phyloP scores from a whole-genome alignment of 2,888 invertebrate genomes.

The Polydesmus complanatus region DNA sequence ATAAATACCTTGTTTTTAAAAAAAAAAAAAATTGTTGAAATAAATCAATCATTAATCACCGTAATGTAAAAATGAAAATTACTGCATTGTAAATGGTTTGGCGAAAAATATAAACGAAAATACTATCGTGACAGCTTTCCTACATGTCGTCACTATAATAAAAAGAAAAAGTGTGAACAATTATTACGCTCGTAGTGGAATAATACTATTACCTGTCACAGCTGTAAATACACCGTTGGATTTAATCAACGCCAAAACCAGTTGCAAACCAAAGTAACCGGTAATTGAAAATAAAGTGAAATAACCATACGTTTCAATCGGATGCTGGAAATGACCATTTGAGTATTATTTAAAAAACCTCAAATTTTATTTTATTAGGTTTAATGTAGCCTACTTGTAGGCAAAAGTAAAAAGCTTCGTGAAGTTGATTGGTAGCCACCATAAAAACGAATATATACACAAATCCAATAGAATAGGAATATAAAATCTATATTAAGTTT shows the following conservation, averaged over 20 bases:
- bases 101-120: constrained; percentile 85
- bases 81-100: constrained; percentile 87
- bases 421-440: constrained; percentile 54
- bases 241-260: constrained; percentile 77
- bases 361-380: too few relatives aligned
- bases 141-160: constrained; percentile 59
- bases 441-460: constrained; percentile 63
- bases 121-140: constrained; percentile 82
- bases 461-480: constrained; percentile 80
- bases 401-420: constrained; percentile 61
- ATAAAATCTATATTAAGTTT: constrained; percentile 43
- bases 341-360: background rate
- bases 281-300: constrained; percentile 71
- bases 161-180: background rate
- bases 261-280: constrained; percentile 85
- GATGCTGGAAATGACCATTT: constrained; percentile 29
- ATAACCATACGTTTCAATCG: constrained; percentile 64
- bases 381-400: constrained; percentile 43
- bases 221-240: constrained; percentile 82
- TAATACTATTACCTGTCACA: constrained; percentile 46
- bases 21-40: constrained; percentile 14
- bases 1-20: constrained; percentile 59
- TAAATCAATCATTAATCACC: background rate
- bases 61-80: constrained; percentile 33
- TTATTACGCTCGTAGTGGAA: constrained; percentile 1